Evolutionary conservation across 2,797 vertebrate species (phyloP).

Genomic region (Manis pentadactyla): DNA sequence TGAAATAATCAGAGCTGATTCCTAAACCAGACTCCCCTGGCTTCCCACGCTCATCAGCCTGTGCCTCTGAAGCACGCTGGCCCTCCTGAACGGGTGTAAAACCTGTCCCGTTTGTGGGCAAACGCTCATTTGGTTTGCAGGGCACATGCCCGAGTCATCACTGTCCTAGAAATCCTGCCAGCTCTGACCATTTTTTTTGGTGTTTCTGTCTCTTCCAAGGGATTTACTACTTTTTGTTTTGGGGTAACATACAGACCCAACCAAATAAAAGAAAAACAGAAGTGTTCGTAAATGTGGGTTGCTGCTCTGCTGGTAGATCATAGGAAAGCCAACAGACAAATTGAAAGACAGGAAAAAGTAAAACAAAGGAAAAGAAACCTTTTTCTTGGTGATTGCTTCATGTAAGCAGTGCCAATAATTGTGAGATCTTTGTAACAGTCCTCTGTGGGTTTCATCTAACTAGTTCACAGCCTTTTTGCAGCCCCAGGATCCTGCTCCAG

Average conservation of each 20-base stretch:
- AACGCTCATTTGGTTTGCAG: conserved; percentile 59
- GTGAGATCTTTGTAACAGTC: not conserved
- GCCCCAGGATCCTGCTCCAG: not conserved
- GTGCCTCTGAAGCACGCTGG: not conserved
- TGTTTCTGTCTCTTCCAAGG: conserved; percentile 53
- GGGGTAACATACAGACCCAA: not conserved
- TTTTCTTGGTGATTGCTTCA: conserved; percentile 44
- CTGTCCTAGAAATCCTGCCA: not conserved
- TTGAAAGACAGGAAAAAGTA: not conserved
- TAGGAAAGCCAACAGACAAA: conserved; percentile 21
- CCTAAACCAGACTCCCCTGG: not conserved
- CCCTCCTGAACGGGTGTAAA: not conserved
- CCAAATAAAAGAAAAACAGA: not conserved
- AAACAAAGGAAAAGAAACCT: conserved; percentile 12
- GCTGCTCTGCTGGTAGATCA: not conserved
- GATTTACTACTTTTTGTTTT: conserved; percentile 29
- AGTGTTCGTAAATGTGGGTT: conserved; percentile 37
- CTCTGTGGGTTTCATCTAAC: not conserved
- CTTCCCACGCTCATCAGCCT: conserved; percentile 21
- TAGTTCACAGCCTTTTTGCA: not conserved
- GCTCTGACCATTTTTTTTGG: not conserved
- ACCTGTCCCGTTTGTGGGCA: conserved; percentile 1
- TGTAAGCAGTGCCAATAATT: not conserved
- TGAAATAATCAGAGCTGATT: conserved; percentile 27
- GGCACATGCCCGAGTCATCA: not conserved